Percentiles rank a stretch among this genome's conserved stretches.
Conservation (phyloP, 1,140 invertebrate species). For the Epicauta chinensis region DNA sequence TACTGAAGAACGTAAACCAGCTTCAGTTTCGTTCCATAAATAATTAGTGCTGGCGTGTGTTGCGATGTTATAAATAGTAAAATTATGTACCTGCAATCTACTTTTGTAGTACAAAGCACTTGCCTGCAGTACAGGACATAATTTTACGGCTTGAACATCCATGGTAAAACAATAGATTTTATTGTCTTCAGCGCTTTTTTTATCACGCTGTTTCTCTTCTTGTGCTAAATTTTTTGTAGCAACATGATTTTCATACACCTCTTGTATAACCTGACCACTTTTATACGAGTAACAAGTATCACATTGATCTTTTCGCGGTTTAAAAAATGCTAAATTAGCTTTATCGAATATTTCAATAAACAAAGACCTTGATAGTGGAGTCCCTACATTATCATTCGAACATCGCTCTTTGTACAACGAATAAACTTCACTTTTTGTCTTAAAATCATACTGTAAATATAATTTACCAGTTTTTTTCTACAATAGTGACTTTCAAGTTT, state of each 20-base stretch:
- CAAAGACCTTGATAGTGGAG: not conserved
- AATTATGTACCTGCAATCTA: constrained; percentile 40
- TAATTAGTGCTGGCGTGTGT: constrained; percentile 29
- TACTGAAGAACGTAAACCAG: constrained; percentile 21
- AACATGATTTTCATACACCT: constrained; percentile 1
- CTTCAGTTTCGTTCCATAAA: constrained; percentile 36
- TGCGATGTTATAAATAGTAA: constrained; percentile 35
- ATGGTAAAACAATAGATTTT: constrained; percentile 4
- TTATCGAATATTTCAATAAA: constrained; percentile 2
- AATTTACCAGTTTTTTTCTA: constrained; percentile 24
- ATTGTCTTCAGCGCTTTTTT: constrained; percentile 2
- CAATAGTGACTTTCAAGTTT: constrained; percentile 31
- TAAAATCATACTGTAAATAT: constrained; percentile 28
- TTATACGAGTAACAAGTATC: constrained; percentile 2
- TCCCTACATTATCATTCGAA: not conserved
- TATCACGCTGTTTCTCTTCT: constrained; percentile 1
- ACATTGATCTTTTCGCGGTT: constrained; percentile 9
- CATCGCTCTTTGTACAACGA: constrained; percentile 21
- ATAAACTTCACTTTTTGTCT: constrained; percentile 24
- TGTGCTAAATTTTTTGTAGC: constrained; percentile 1
- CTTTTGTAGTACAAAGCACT: constrained; percentile 34
- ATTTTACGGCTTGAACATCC: constrained; percentile 19
- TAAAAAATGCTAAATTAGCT: not conserved
- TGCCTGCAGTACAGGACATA: constrained; percentile 20
- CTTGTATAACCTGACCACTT: not conserved